Percentiles rank a stretch among this genome's conserved stretches.
These are phyloP conservation scores for Myotis lucifugus DNA, from an alignment of 2,113 vertebrate genomes.

Conservation along the genomic window DNA sequence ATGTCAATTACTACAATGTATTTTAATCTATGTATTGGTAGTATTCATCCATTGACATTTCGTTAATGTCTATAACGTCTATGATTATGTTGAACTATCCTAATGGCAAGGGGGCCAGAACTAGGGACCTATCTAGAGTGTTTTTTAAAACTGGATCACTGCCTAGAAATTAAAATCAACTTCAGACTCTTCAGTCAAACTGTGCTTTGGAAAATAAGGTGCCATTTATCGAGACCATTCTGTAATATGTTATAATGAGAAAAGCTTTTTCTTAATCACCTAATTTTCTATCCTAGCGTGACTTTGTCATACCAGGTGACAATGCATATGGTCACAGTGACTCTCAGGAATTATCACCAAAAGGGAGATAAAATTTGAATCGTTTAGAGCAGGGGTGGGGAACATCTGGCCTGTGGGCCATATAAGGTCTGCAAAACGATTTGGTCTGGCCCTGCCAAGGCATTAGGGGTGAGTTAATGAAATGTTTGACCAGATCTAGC, in stretches of 20 bases:
- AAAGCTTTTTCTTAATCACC: neutral
- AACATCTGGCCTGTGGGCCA: no score
- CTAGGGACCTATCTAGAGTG: neutral
- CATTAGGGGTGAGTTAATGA: no score
- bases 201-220: constrained; percentile 45
- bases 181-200: neutral
- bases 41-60: neutral
- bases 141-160: constrained; percentile 54
- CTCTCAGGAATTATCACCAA: neutral
- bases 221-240: neutral
- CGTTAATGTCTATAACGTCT: neutral
- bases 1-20: neutral
- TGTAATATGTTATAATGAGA: neutral
- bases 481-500: no score
- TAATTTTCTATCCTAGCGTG: neutral
- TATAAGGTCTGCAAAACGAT: no score
- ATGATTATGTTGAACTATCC: neutral
- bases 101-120: neutral
- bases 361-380: neutral
- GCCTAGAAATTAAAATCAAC: constrained; percentile 43
- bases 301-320: neutral
- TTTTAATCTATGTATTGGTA: neutral
- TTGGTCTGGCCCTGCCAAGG: no score
- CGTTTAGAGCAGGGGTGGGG: neutral
- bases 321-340: neutral